Base-by-base conservation (phyloP, 2,888 invertebrate species). In the Rhamphomyia laevipes region DNA sequence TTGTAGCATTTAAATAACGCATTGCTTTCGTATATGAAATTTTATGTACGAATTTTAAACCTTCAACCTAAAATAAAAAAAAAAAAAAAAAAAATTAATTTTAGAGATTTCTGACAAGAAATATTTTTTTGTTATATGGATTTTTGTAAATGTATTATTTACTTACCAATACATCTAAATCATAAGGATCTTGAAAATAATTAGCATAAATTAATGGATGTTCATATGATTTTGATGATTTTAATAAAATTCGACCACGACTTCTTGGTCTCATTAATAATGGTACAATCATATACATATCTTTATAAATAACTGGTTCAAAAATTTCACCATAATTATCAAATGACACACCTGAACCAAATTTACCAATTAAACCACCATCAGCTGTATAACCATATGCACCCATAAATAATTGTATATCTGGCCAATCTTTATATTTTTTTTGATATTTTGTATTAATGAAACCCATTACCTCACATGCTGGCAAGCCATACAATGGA, bases 181-280 rank as follows among this genome's bases (percentile, higher is more conserved):
- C 93, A 33, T 77, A 67, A 0, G 81, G 81, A 59, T 87, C 77
- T 0, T 77, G 68, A 59, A 81, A 84, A 65, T 95, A 95, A 66
- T 93, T 92, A 0, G 95, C 86, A 66, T 86, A 83, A 51, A 96
- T 89, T n/a, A 80, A 66, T 0, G 94, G 91, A 55, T 85, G 80
- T 0, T 82, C 75, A 48, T 75, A 72, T 0, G 91, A 85, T 63
- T 87, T 76, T 1, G 73, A 71, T 44, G 84, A 82, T 56, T 73
- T 76, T 2, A 96, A 68, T 56, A 77, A 72, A 13, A 90, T 63
- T 55, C 72, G 75, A 0, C 89, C 89, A 42, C 80, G 71, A 58
- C 87, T 87, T 54, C 73, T 76, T 0, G 89, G 88, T 46, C 88
- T 71, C 60, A 88, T 67, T n/a, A 89, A 57, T 42, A 86, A 64